Evolutionary conservation across 1,140 invertebrate genomes (phyloP).

Genomic region (Brachystomella parvula): DNA sequence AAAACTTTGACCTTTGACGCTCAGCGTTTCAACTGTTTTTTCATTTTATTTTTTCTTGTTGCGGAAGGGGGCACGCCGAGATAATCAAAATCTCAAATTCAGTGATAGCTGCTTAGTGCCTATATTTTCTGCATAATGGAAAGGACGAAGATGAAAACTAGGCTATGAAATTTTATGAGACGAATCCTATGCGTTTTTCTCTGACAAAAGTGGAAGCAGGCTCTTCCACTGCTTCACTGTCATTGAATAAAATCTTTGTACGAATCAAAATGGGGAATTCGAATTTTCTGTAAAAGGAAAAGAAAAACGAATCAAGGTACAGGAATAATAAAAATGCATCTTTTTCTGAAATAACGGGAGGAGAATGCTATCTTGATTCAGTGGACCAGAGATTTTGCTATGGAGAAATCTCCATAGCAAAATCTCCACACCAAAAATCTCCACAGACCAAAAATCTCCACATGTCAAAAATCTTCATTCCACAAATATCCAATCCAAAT

Average conservation of each 20-base stretch:
- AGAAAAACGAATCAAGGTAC: neutral
- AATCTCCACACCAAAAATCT: no score
- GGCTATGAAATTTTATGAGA: slow-evolving; percentile 6
- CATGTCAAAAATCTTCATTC: no score
- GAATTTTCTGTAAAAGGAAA: neutral
- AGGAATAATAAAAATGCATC: neutral
- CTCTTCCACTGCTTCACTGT: neutral
- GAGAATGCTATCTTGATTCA: neutral
- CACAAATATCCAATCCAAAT: no score
- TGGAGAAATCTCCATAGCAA: no score
- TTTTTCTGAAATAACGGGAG: neutral
- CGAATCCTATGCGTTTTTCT: slow-evolving; percentile 8
- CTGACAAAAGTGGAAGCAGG: neutral
- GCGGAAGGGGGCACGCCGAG: no score
- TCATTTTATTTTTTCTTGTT: no score
- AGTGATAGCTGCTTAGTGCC: no score
- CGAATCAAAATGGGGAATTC: neutral
- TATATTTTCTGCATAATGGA: no score
- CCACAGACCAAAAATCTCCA: no score
- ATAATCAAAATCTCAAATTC: no score
- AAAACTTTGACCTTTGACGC: no score
- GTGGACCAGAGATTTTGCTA: neutral
- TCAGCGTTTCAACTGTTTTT: no score
- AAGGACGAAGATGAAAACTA: neutral
- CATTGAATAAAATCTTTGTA: neutral